phyloP scores from a whole-genome alignment of 2,113 vertebrate species.

The Rhegmatorhina hoffmannsi region DNA sequence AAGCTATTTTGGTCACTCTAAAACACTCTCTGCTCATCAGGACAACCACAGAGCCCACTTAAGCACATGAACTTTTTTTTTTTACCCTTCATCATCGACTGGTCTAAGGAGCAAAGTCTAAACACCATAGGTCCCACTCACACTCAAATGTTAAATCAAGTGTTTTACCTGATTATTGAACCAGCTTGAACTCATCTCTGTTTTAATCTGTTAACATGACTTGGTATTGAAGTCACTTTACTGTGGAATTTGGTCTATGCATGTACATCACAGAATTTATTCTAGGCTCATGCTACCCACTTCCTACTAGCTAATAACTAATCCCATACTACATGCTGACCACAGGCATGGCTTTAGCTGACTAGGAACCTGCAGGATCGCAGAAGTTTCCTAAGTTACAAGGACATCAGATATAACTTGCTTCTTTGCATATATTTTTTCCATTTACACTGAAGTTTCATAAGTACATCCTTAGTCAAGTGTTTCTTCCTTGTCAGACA shows the following conservation, averaged over 20 bases:
- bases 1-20: background rate
- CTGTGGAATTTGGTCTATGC: background rate
- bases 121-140: background rate
- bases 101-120: background rate
- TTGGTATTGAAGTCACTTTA: background rate
- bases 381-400: background rate
- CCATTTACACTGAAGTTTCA: background rate
- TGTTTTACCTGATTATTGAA: background rate
- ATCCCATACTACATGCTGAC: background rate
- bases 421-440: background rate
- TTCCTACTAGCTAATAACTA: conserved; percentile 17
- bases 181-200: background rate
- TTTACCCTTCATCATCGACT: background rate
- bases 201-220: background rate
- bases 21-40: background rate
- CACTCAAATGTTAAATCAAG: background rate
- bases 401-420: background rate
- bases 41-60: background rate
- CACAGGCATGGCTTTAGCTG: background rate
- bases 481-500: background rate
- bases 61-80: background rate
- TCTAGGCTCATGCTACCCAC: background rate
- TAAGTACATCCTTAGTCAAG: background rate
- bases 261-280: background rate
- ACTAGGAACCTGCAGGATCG: background rate